Conservation (phyloP, 2,797 vertebrate genomes). For the Rhyacichthys aspro region DNA sequence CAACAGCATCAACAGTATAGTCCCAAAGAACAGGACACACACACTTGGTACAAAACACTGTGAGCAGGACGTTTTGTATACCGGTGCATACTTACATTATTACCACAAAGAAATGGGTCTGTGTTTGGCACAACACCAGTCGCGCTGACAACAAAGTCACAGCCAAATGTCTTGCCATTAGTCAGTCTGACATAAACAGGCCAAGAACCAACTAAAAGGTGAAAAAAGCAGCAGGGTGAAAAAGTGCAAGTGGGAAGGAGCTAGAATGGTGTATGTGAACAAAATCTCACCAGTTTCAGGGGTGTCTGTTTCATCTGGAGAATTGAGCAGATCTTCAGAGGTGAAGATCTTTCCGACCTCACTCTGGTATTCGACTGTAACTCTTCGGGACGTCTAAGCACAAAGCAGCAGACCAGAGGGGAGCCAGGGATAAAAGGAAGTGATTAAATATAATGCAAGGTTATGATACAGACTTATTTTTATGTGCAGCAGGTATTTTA, state of each 20-base stretch:
- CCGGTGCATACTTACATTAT: conserved; percentile 81
- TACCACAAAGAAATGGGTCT: conserved; percentile 88
- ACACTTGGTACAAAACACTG: not conserved
- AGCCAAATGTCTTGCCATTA: conserved; percentile 90
- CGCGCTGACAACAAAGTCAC: conserved; percentile 92
- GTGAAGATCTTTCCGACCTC: conserved; percentile 87
- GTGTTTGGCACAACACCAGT: conserved; percentile 91
- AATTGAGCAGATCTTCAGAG: conserved; percentile 79
- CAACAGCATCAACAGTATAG: too few relatives aligned
- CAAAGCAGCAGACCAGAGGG: not conserved
- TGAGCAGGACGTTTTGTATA: not conserved
- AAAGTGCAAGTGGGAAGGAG: not conserved
- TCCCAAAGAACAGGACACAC: not conserved
- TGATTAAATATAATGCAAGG: conserved; percentile 2
- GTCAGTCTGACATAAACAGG: conserved; percentile 89
- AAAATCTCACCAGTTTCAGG: conserved; percentile 65
- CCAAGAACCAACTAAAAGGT: conserved; percentile 81
- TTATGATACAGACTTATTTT: conserved; percentile 4
- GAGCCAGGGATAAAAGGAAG: not conserved
- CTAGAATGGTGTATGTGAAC: accelerated
- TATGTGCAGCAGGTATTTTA: not conserved
- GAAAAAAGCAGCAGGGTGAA: conserved; percentile 7
- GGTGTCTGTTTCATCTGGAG: conserved; percentile 58
- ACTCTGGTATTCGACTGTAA: conserved; percentile 88
- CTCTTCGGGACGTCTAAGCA: conserved; percentile 82